A percentile compares a stretch with the other conserved stretches of the same genome.
Evolutionary conservation across 2,113 vertebrate species (phyloP).

Genomic region (Eleginops maclovinus): DNA sequence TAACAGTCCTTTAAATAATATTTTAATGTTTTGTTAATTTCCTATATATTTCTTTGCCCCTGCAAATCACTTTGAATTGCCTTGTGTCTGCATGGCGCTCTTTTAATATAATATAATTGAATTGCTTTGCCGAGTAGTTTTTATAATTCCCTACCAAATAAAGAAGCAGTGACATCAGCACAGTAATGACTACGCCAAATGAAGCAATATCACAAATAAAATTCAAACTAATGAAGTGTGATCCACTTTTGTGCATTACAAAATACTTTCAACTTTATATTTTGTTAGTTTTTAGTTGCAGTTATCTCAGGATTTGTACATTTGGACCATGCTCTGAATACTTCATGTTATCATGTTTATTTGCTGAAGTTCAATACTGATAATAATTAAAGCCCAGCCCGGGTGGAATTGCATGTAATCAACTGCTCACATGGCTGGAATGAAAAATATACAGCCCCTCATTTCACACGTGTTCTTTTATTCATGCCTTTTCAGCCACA

Average conservation of each 20-base stretch:
- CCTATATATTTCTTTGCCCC: too few species aligned
- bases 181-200: background rate
- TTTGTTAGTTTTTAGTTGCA: background rate
- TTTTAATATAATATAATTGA: too few species aligned
- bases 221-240: background rate
- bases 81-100: too few species aligned
- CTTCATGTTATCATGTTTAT: background rate
- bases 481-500: constrained; percentile 45
- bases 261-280: background rate
- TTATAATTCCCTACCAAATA: background rate
- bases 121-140: background rate
- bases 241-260: background rate
- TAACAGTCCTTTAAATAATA: too few species aligned
- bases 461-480: constrained; percentile 35
- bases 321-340: background rate
- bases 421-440: constrained; percentile 30
- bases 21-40: too few species aligned
- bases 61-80: too few species aligned
- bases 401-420: background rate
- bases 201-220: background rate
- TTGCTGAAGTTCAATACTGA: background rate
- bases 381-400: background rate
- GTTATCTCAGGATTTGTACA: background rate
- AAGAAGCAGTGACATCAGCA: background rate
- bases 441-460: constrained; percentile 36